Conservation (phyloP, 2,113 vertebrate genomes). For the Toxostoma redivivum region DNA sequence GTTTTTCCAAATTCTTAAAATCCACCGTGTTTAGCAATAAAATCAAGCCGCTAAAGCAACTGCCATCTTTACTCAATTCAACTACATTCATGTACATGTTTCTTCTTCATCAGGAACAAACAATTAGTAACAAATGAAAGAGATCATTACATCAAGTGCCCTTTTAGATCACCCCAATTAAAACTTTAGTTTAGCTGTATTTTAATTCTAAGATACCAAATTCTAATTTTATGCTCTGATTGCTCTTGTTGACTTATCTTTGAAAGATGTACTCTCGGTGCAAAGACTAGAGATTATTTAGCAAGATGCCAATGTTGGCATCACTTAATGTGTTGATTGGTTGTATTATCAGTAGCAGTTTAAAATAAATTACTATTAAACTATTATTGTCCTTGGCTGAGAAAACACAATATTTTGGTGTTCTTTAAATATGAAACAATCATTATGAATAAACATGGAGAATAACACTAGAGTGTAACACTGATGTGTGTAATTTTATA, state of each 20-base stretch:
- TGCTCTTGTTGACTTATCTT: constrained; percentile 98
- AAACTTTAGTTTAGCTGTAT: constrained; percentile 87
- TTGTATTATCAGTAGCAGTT: constrained; percentile 82
- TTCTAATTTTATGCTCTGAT: constrained; percentile 99
- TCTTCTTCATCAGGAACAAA: constrained; percentile 79
- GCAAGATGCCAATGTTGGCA: constrained; percentile 89
- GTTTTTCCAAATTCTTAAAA: constrained; percentile 12
- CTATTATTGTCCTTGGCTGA: constrained; percentile 79
- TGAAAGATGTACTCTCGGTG: constrained; percentile 85
- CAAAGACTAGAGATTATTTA: constrained; percentile 88
- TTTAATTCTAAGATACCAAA: constrained; percentile 93
- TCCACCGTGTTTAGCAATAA: constrained; percentile 62
- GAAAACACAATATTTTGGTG: constrained; percentile 78
- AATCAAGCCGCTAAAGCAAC: constrained; percentile 56
- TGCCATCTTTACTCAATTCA: constrained; percentile 71
- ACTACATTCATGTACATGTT: constrained; percentile 69
- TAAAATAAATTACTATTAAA: constrained; percentile 84
- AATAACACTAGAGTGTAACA: constrained; percentile 47
- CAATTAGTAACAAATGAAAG: constrained; percentile 91
- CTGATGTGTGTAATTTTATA: constrained; percentile 63
- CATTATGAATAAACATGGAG: constrained; percentile 72
- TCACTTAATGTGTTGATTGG: constrained; percentile 84
- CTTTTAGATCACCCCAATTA: constrained; percentile 97
- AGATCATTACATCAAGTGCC: constrained; percentile 96
- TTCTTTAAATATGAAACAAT: constrained; percentile 77